phyloP scores from a whole-genome alignment of 2,113 vertebrate species.

The Ibidorhyncha struthersii region DNA sequence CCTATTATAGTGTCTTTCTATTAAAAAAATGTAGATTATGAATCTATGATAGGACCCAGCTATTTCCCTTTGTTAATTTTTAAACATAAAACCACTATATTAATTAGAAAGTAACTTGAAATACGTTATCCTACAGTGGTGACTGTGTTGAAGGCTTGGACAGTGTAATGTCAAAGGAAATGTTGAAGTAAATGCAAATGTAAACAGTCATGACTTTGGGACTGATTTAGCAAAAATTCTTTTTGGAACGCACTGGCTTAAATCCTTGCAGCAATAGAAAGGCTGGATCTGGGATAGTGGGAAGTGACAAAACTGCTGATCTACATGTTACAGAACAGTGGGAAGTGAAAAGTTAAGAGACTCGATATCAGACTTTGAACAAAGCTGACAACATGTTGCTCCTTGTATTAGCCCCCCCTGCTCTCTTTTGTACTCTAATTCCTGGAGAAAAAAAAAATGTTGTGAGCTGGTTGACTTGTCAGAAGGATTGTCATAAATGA shows the following conservation, averaged over 20 bases:
- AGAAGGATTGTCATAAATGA: background rate
- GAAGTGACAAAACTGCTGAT: background rate
- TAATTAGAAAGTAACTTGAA: background rate
- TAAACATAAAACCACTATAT: background rate
- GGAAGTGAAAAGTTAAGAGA: background rate
- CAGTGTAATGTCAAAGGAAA: background rate
- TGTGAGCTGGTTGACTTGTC: background rate
- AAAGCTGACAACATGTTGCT: background rate
- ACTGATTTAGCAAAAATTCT: background rate
- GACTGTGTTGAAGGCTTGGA: background rate
- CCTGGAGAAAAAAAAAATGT: background rate
- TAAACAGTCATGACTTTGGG: background rate
- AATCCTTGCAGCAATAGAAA: background rate
- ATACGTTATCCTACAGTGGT: background rate
- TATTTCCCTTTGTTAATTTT: background rate
- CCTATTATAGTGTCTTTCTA: background rate
- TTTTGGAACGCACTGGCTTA: background rate
- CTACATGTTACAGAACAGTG: background rate
- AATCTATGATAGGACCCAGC: background rate
- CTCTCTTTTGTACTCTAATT: background rate
- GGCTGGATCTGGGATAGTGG: background rate
- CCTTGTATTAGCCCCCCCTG: background rate
- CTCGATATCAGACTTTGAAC: background rate
- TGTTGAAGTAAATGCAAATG: background rate
- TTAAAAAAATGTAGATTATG: background rate